Percentiles rank a stretch among this genome's conserved stretches.
These are phyloP conservation scores for Schlechtendalia chinensis DNA, from an alignment of 1,140 invertebrate genomes.

Conservation along the genomic window DNA sequence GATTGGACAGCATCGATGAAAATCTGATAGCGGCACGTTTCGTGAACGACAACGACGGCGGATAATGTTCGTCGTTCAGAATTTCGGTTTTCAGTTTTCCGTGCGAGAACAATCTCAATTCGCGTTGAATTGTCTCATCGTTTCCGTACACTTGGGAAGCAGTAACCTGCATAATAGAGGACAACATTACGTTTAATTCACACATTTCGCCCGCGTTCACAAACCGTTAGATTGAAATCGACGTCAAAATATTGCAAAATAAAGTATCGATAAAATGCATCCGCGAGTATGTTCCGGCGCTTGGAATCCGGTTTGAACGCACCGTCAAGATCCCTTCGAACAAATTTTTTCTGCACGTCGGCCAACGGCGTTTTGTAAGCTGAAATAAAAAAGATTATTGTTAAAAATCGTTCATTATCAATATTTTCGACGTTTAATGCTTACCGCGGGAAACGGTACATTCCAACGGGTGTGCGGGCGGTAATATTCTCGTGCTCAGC, in stretches of 20 bases:
- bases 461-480: background rate
- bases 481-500: background rate
- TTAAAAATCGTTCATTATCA: no score
- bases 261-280: constrained; percentile 1
- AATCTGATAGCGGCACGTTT: background rate
- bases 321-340: background rate
- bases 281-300: background rate
- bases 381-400: no score
- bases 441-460: background rate
- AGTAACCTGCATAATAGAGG: background rate
- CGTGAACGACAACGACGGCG: background rate
- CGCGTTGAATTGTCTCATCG: background rate
- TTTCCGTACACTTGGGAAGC: background rate
- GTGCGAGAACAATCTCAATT: background rate
- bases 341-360: background rate
- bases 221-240: background rate
- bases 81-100: constrained; percentile 11
- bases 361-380: background rate
- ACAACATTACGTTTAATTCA: no score
- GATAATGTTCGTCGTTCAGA: background rate
- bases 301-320: background rate
- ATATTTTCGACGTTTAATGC: no score
- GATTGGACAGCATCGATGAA: background rate
- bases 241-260: background rate
- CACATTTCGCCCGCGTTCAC: background rate